Evolutionary conservation across 2,888 invertebrate genomes (phyloP).

Genomic region (Norana najaformis): DNA sequence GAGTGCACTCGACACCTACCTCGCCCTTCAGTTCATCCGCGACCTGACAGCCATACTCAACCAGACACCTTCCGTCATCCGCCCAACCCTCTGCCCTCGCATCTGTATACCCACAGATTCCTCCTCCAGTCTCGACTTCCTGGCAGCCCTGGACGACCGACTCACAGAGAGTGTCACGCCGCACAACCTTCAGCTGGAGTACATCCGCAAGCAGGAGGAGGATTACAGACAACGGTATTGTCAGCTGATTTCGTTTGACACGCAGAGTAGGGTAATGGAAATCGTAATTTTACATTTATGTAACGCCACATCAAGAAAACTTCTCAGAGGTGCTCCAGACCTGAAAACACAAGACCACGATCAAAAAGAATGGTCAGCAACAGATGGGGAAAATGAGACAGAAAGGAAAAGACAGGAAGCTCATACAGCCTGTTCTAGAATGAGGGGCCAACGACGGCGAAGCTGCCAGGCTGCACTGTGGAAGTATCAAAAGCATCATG

Average conservation of each 20-base stretch:
- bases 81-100: neutral
- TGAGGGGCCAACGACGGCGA: too few relatives aligned
- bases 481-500: too few relatives aligned
- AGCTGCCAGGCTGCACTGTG: too few relatives aligned
- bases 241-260: neutral
- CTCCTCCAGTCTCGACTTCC: neutral
- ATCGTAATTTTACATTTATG: neutral
- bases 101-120: neutral
- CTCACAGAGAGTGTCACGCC: neutral
- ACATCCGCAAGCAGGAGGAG: constrained; percentile 18
- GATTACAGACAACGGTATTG: neutral
- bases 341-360: neutral
- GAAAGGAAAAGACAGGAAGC: too few relatives aligned
- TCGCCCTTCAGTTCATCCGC: neutral
- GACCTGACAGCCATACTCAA: neutral
- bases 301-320: neutral
- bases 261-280: neutral
- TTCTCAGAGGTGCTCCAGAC: neutral
- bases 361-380: too few relatives aligned
- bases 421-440: too few relatives aligned
- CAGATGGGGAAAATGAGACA: too few relatives aligned
- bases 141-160: neutral
- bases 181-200: neutral
- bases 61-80: neutral
- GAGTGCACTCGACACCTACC: neutral